These are phyloP conservation scores for Neopelma chrysocephalum DNA, from an alignment of 2,797 vertebrate genomes.

Conservation along the genomic window DNA sequence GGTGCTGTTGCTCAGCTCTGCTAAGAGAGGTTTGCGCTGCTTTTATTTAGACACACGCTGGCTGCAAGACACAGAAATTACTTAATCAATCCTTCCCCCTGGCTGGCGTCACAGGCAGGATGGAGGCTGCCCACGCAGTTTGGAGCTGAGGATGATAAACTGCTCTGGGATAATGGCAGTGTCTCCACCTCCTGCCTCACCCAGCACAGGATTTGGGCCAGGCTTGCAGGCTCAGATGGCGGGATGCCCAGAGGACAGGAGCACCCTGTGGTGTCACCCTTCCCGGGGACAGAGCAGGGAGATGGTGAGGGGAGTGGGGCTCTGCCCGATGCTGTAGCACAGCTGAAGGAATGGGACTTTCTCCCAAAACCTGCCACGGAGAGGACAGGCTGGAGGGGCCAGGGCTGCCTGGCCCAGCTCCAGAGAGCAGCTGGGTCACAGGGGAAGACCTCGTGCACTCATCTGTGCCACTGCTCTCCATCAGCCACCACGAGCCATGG, in stretches of 20 bases:
- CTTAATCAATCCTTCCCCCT: constrained; percentile 41
- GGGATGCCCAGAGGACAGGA: rapidly evolving
- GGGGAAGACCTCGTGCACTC: neutral
- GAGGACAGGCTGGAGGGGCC: neutral
- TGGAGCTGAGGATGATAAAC: constrained; percentile 1
- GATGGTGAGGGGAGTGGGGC: rapidly evolving
- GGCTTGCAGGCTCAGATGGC: rapidly evolving
- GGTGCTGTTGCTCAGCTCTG: neutral
- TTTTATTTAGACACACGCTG: constrained; percentile 8
- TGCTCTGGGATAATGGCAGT: neutral
- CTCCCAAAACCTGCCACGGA: rapidly evolving
- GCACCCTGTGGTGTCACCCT: neutral
- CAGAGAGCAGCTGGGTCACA: rapidly evolving
- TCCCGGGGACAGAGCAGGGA: neutral
- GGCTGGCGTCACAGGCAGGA: neutral
- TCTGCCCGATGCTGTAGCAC: rapidly evolving
- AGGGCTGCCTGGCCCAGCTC: neutral
- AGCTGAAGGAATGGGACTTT: neutral
- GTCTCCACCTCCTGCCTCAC: neutral
- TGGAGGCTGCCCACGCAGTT: constrained; percentile 4
- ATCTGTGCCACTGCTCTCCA: neutral
- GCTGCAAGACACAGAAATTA: constrained; percentile 32
- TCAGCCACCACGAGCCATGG: rapidly evolving
- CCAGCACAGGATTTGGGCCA: rapidly evolving
- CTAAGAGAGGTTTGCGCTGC: neutral